Evolutionary conservation across 2,113 vertebrate species (phyloP).

Genomic region (Cathartes aura): DNA sequence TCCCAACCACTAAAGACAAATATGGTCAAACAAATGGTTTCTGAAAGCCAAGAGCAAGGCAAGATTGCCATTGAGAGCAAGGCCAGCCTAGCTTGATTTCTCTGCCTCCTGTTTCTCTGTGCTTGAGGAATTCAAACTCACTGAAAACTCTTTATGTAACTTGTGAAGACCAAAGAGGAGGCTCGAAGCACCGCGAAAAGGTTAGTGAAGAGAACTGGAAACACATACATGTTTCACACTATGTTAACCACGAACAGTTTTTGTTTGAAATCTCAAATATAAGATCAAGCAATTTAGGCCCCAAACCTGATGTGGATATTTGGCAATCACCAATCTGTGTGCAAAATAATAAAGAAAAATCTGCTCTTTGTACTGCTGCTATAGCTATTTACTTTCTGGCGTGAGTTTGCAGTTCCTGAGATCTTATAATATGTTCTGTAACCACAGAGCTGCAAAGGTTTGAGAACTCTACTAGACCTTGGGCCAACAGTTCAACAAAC

Average conservation of each 20-base stretch:
- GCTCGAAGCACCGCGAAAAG: neutral
- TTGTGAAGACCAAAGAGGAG: neutral
- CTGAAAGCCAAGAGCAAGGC: neutral
- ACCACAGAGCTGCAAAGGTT: constrained; percentile 29
- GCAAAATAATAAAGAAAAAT: constrained; percentile 13
- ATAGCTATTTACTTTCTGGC: constrained; percentile 41
- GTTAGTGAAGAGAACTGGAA: neutral
- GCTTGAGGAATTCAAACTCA: neutral
- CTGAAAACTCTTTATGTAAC: neutral
- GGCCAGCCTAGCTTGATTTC: neutral
- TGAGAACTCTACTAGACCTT: constrained; percentile 9
- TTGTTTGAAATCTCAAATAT: neutral
- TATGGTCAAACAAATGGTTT: neutral
- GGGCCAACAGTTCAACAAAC: constrained; percentile 53
- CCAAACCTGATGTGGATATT: neutral
- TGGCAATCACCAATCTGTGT: neutral
- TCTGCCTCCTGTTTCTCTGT: neutral
- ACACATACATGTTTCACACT: neutral
- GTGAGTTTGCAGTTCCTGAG: constrained; percentile 15
- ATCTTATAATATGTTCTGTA: neutral
- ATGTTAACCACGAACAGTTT: neutral
- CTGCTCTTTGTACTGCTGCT: constrained; percentile 33
- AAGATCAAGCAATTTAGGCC: neutral
- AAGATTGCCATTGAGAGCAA: neutral
- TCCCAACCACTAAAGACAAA: neutral